phyloP scores from a whole-genome alignment of 2,113 vertebrate genomes.

The Tamias sibiricus region DNA sequence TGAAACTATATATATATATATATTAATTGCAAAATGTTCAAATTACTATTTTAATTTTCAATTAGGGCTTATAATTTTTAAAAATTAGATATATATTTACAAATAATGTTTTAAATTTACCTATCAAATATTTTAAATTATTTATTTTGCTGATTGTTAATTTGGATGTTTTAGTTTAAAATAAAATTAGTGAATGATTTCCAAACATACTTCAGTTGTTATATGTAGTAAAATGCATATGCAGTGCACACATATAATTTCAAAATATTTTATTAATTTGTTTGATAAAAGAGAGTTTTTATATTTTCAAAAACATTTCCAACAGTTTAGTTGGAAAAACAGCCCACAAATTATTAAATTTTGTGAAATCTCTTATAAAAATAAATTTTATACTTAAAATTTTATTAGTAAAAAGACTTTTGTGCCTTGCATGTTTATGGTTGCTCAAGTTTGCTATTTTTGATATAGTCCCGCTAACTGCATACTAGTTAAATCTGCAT shows the following conservation, averaged over 20 bases:
- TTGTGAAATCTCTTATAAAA: not conserved
- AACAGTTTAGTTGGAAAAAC: not conserved
- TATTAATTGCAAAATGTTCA: slow-evolving; percentile 40
- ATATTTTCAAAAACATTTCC: slow-evolving; percentile 11
- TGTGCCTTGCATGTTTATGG: not conserved
- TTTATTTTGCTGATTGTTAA: not conserved
- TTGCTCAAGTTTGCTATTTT: slow-evolving; percentile 2
- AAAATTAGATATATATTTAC: not conserved
- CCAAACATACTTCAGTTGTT: slow-evolving; percentile 67
- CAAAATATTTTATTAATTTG: slow-evolving; percentile 35
- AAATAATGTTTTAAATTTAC: slow-evolving; percentile 2
- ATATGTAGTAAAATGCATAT: not conserved
- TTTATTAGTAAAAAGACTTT: not conserved
- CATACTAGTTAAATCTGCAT: not conserved
- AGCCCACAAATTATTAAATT: not conserved
- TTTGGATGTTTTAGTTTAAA: slow-evolving; percentile 21
- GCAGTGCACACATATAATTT: not conserved
- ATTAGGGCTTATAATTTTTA: not conserved
- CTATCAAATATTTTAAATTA: not conserved
- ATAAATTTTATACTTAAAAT: slow-evolving; percentile 9
- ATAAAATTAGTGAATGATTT: slow-evolving; percentile 44
- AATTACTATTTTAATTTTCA: not conserved
- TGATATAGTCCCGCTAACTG: not conserved
- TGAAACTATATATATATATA: not conserved
- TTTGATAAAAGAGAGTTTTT: not conserved